A percentile compares a stretch with the other conserved stretches of the same genome.
Evolutionary conservation across 1,140 invertebrate species (phyloP).

Genomic region (Vanessa atalanta): DNA sequence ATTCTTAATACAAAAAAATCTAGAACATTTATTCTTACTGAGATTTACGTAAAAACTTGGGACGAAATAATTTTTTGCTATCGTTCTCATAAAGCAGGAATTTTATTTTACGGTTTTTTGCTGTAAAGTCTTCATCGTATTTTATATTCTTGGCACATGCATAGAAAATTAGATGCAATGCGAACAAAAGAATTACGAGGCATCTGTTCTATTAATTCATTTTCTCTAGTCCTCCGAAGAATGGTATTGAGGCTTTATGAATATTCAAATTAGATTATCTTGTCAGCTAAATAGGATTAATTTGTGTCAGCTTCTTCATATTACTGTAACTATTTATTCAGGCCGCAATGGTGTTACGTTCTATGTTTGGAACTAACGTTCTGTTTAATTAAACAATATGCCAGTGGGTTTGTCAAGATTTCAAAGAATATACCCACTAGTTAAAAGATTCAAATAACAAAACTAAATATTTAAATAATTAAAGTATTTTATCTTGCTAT

Average conservation of each 20-base stretch:
- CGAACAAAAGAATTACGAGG: conserved; percentile 12
- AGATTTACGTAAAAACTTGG: background rate
- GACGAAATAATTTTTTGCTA: conserved; percentile 2
- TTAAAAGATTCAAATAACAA: too few species aligned
- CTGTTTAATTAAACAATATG: background rate
- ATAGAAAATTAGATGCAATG: conserved; percentile 11
- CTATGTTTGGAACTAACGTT: background rate
- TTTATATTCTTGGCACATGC: conserved; percentile 5
- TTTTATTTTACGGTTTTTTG: background rate
- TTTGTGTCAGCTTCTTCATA: conserved; percentile 45
- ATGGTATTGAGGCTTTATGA: conserved; percentile 52
- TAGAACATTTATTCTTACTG: background rate
- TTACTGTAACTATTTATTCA: conserved; percentile 35
- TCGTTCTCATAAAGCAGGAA: background rate
- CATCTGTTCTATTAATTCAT: conserved; percentile 26
- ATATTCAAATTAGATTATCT: conserved; percentile 66
- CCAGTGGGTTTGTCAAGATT: too few species aligned
- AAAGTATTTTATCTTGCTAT: too few species aligned
- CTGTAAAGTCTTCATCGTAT: conserved; percentile 2
- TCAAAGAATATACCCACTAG: too few species aligned
- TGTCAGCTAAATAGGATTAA: conserved; percentile 59
- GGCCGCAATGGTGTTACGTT: conserved; percentile 13
- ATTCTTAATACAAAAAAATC: conserved; percentile 1
- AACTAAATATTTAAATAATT: too few species aligned
- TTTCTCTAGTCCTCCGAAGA: conserved; percentile 27